Percentiles rank a stretch among this genome's conserved stretches.
These are phyloP conservation scores for Eutrigla gurnardus DNA, from an alignment of 2,797 vertebrate species.

Conservation along the genomic window DNA sequence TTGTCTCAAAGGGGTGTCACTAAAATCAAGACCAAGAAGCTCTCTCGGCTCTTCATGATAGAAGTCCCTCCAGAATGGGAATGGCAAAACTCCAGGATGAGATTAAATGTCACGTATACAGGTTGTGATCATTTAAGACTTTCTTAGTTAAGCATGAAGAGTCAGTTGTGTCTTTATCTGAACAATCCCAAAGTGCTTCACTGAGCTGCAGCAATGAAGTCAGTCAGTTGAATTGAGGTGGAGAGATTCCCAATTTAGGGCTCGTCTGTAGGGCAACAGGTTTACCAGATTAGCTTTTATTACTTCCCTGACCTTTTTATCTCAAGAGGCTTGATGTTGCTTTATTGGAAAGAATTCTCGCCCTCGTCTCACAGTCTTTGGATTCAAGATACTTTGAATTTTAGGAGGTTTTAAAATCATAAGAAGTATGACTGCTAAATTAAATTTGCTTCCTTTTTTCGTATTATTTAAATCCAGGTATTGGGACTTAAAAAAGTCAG, in stretches of 20 bases:
- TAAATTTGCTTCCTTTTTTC: background rate
- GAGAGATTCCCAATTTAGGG: background rate
- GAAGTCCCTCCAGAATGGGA: background rate
- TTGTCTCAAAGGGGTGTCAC: constrained; percentile 29
- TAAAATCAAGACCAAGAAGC: constrained; percentile 22
- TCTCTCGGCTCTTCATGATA: constrained; percentile 20
- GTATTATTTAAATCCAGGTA: no score
- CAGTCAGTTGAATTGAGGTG: background rate
- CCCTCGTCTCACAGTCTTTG: background rate
- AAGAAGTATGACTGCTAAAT: no score
- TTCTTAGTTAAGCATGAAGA: background rate
- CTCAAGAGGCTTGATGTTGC: background rate
- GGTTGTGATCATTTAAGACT: background rate
- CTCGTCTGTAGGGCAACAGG: background rate
- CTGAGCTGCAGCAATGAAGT: background rate
- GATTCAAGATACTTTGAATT: background rate
- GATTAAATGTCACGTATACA: background rate
- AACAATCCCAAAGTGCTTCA: background rate
- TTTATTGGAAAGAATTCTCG: background rate
- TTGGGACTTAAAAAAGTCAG: no score
- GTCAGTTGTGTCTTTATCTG: background rate
- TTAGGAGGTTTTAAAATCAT: no score
- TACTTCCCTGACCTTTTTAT: background rate
- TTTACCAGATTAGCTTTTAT: background rate
- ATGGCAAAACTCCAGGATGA: background rate